phyloP scores from a whole-genome alignment of 2,888 invertebrate species.

The Lepeophtheirus nordmannii region DNA sequence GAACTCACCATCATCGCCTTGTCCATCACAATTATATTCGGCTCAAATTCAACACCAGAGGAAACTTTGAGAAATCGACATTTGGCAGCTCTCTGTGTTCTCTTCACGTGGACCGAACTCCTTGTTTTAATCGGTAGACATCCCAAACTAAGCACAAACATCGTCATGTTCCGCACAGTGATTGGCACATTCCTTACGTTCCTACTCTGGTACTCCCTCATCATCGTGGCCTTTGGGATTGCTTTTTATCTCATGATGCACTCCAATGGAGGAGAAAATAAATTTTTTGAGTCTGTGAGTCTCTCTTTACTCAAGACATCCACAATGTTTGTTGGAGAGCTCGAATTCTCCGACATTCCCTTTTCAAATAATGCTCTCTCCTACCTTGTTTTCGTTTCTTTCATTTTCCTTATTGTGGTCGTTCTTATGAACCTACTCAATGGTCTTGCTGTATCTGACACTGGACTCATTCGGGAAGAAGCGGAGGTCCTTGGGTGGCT shows the following conservation, averaged over 20 bases:
- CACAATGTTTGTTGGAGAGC: slow-evolving; percentile 25
- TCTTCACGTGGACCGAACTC: slow-evolving; percentile 58
- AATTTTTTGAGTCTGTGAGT: slow-evolving; percentile 17
- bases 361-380: slow-evolving; percentile 25
- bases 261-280: slow-evolving; percentile 30
- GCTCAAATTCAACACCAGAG: neutral
- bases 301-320: slow-evolving; percentile 20
- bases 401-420: slow-evolving; percentile 66
- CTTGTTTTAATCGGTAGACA: slow-evolving; percentile 61
- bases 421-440: slow-evolving; percentile 66
- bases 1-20: slow-evolving; percentile 49
- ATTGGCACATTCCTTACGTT: slow-evolving; percentile 63
- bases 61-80: slow-evolving; percentile 37
- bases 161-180: slow-evolving; percentile 66
- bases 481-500: slow-evolving; percentile 62
- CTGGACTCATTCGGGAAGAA: slow-evolving; percentile 53
- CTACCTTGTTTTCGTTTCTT: slow-evolving; percentile 54
- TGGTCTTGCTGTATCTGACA: slow-evolving; percentile 70
- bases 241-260: slow-evolving; percentile 63
- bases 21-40: slow-evolving; percentile 46
- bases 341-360: slow-evolving; percentile 25
- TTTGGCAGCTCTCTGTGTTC: slow-evolving; percentile 53
- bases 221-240: slow-evolving; percentile 63
- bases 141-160: slow-evolving; percentile 60
- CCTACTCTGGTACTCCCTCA: slow-evolving; percentile 58